Percentiles rank a stretch among this genome's conserved stretches.
Evolutionary conservation across 2,888 invertebrate species (phyloP).

Genomic region (Caenorhabditis wallacei): DNA sequence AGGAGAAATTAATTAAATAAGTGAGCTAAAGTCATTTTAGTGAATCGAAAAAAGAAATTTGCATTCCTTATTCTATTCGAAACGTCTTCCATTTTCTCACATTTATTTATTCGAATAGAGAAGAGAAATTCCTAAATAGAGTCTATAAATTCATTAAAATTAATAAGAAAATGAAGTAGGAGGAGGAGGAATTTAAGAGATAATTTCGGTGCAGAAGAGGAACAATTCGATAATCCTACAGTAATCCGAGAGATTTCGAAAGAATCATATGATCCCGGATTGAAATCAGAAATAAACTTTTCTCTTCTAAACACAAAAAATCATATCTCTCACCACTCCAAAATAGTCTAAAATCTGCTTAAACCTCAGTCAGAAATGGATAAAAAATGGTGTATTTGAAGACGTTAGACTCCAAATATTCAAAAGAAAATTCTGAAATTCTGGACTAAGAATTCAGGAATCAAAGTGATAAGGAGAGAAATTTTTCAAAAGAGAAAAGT

Average conservation of each 20-base stretch:
- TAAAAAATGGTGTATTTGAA: too few relatives aligned
- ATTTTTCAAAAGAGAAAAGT: neutral
- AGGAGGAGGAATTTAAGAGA: neutral
- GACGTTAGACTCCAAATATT: too few relatives aligned
- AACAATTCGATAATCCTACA: too few relatives aligned
- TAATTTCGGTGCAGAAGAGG: neutral
- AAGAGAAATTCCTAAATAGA: slow-evolving; percentile 18
- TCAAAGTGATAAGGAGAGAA: neutral
- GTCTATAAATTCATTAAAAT: slow-evolving; percentile 4
- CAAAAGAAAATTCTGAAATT: too few relatives aligned
- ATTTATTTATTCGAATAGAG: slow-evolving; percentile 34
- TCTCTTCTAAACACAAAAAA: too few relatives aligned
- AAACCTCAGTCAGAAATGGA: too few relatives aligned
- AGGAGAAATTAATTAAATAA: slow-evolving; percentile 47
- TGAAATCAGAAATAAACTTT: too few relatives aligned
- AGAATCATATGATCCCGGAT: too few relatives aligned
- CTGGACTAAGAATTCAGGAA: too few relatives aligned
- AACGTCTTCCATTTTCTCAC: slow-evolving; percentile 39
- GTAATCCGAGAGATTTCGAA: too few relatives aligned
- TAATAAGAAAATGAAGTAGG: neutral
- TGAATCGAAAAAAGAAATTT: slow-evolving; percentile 12
- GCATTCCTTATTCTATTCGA: slow-evolving; percentile 44
- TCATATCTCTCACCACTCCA: too few relatives aligned
- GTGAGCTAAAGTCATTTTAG: slow-evolving; percentile 6
- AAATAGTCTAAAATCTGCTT: too few relatives aligned